A percentile compares a stretch with the other conserved stretches of the same genome.
phyloP scores from a whole-genome alignment of 2,113 vertebrate genomes.

The Piliocolobus tephrosceles region DNA sequence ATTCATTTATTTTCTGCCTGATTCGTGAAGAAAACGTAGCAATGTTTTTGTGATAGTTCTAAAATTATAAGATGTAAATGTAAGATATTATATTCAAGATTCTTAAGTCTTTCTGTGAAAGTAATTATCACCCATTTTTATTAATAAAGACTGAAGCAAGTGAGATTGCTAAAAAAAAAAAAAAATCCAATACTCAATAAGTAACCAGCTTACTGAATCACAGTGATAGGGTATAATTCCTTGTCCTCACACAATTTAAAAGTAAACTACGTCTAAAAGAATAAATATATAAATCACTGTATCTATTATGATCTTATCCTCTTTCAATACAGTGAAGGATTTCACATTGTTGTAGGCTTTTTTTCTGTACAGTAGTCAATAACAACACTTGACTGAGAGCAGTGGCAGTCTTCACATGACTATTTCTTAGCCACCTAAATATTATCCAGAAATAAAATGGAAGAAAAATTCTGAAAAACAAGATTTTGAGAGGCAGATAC shows the following conservation, averaged over 20 bases:
- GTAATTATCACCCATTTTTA: conserved; percentile 37
- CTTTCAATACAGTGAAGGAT: background rate
- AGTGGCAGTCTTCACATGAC: background rate
- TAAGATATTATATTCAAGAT: background rate
- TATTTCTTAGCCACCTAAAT: background rate
- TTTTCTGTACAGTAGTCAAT: background rate
- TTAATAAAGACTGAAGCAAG: conserved; percentile 7
- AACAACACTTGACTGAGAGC: background rate
- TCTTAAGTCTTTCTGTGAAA: conserved; percentile 23
- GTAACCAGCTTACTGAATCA: background rate
- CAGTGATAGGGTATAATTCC: background rate
- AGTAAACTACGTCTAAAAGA: background rate
- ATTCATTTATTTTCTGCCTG: background rate
- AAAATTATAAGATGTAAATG: background rate
- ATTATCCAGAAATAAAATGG: background rate
- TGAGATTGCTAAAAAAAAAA: background rate
- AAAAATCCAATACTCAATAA: background rate
- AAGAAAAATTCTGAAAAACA: background rate
- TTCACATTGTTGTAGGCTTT: background rate
- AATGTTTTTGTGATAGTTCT: background rate
- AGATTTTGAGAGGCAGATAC: background rate
- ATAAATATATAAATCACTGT: background rate
- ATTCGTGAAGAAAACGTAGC: background rate
- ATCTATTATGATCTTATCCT: background rate
- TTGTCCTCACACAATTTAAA: conserved; percentile 14